Conservation (phyloP, 1,140 invertebrate genomes). For the Drosophila carrolli region DNA sequence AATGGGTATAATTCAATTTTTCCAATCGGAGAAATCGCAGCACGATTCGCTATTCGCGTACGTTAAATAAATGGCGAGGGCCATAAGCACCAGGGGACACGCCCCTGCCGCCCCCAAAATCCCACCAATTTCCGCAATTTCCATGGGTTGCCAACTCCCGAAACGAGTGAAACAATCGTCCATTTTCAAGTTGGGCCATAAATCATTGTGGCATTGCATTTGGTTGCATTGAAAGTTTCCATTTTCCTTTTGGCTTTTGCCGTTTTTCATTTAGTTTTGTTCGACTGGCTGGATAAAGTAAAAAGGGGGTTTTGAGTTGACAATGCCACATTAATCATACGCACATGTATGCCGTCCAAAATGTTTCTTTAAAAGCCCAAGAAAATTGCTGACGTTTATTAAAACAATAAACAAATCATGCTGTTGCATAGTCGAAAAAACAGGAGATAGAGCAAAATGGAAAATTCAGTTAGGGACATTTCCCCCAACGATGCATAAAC, state of each 20-base stretch:
- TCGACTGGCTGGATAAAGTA: slow-evolving; percentile 25
- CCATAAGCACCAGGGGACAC: slow-evolving; percentile 48
- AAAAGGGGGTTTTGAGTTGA: slow-evolving; percentile 37
- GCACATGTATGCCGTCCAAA: slow-evolving; percentile 27
- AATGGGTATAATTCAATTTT: slow-evolving; percentile 81
- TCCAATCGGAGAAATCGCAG: slow-evolving; percentile 69
- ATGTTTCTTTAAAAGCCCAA: slow-evolving; percentile 70
- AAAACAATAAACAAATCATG: slow-evolving; percentile 78
- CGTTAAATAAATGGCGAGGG: slow-evolving; percentile 71
- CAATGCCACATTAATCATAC: slow-evolving; percentile 69
- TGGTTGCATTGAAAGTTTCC: slow-evolving; percentile 51
- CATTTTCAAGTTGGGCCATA: slow-evolving; percentile 50
- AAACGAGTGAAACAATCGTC: slow-evolving; percentile 47
- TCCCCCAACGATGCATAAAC: slow-evolving; percentile 25
- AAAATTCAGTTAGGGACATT: slow-evolving; percentile 15
- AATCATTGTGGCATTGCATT: slow-evolving; percentile 50
- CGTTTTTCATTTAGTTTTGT: slow-evolving; percentile 36
- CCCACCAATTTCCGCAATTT: slow-evolving; percentile 21
- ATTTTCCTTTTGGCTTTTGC: slow-evolving; percentile 21
- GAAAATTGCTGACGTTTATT: slow-evolving; percentile 74
- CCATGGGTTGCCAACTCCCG: slow-evolving; percentile 27
- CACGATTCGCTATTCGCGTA: slow-evolving; percentile 61
- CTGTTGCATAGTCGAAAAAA: slow-evolving; percentile 11
- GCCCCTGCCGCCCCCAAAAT: slow-evolving; percentile 13
- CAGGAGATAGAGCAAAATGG: background rate